Percentiles rank a stretch among this genome's conserved stretches.
Conservation (phyloP, 2,113 vertebrate species). For the Ranitomeya variabilis region DNA sequence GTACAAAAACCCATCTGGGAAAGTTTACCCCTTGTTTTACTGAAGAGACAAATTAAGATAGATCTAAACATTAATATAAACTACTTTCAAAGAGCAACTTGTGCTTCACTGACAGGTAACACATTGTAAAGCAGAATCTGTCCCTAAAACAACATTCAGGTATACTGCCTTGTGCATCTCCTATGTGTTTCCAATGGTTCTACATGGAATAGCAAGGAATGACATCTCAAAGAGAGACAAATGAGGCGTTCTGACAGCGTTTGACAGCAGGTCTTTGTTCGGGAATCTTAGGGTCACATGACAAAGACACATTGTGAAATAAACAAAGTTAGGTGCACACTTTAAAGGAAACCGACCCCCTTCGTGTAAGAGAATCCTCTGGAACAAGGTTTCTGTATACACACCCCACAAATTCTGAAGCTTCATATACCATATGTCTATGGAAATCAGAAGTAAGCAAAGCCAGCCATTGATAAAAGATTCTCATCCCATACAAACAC, state of each 20-base stretch:
- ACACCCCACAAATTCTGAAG: slow-evolving; percentile 26
- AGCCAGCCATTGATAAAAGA: not conserved
- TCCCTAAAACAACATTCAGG: slow-evolving; percentile 21
- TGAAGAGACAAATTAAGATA: slow-evolving; percentile 44
- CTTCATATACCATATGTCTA: not conserved
- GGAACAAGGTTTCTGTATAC: slow-evolving; percentile 42
- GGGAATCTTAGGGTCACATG: slow-evolving; percentile 53
- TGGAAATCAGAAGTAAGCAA: not conserved
- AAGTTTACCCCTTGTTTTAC: not conserved
- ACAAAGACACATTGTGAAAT: slow-evolving; percentile 50
- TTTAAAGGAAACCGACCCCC: slow-evolving; percentile 47
- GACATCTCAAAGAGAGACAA: slow-evolving; percentile 56
- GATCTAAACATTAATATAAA: slow-evolving; percentile 41
- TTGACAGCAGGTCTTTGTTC: slow-evolving; percentile 51
- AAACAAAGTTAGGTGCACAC: slow-evolving; percentile 53
- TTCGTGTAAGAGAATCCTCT: slow-evolving; percentile 53
- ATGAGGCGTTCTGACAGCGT: slow-evolving; percentile 54
- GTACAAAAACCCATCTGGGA: slow-evolving; percentile 20
- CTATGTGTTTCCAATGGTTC: slow-evolving; percentile 11
- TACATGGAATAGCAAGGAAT: slow-evolving; percentile 14
- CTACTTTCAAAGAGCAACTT: not conserved
- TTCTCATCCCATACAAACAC: slow-evolving; percentile 12
- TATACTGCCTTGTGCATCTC: not conserved
- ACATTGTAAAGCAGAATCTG: not conserved
- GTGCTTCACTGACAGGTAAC: slow-evolving; percentile 25